Base-by-base conservation (phyloP, 2,888 invertebrate genomes). In the Plutella xylostella region DNA sequence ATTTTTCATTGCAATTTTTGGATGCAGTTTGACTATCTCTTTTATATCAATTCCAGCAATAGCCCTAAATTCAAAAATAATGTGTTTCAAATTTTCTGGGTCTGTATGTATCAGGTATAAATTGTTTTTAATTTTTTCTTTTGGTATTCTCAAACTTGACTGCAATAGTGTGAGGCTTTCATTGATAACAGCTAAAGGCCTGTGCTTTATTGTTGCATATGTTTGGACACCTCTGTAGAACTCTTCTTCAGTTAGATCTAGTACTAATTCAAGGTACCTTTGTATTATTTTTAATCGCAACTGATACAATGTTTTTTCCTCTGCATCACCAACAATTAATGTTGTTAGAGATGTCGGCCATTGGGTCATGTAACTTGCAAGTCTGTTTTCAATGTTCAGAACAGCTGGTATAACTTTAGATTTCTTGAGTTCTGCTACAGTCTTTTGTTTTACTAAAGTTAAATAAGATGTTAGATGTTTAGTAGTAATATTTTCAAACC, bases 291-390 rank as follows among this genome's bases (percentile, higher is more conserved):
- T 77, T 17, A 84, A 55, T 1, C 84, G 61, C 39, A 82, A 55
- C 15, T 53, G 46, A 51, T 67, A 67, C 20, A 84, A 54, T 39
- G 73, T 70, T 31, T 57, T 53, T 15, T 68, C 48, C 50, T 74
- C 60, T 1, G 70, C 50, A 60, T 82, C 70, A 54, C 66, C 72
- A 54, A 64, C 57, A 39, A 82, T 65, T 38, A 71, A 58, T 22
- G 73, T 74, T 22, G 84, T 82, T 0, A 83, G 62, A 21, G 83
- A 83, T 47, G 83, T 77, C 4, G 84, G 84, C 83, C 83, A 85
- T 46, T 76, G 72, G 3, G 77, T 76, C 73, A 85, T 70, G 46
- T 54, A 74, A 50, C 70, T 63, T 20, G 82, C 80, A 20, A 85
- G 58, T 52, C 57, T 65, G 51, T 82, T 82, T 66, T 83, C 82